Evolutionary conservation across 2,113 vertebrate genomes (phyloP).

Genomic region (Speoplatyrhinus poulsoni): DNA sequence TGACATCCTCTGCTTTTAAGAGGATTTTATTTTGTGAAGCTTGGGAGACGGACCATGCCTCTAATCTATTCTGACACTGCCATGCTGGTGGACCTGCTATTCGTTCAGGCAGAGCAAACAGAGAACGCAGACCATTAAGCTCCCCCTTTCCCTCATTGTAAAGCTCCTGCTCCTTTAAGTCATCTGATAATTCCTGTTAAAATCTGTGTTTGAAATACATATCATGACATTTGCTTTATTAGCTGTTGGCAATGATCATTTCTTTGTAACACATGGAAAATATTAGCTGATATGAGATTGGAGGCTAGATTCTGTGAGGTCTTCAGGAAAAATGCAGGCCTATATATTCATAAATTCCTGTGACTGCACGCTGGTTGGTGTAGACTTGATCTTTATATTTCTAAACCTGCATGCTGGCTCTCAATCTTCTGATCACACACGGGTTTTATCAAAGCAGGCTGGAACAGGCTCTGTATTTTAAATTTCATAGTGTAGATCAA

Average conservation of each 20-base stretch:
- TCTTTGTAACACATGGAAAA: slow-evolving; percentile 25
- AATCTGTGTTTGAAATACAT: slow-evolving; percentile 32
- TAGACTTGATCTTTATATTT: slow-evolving; percentile 57
- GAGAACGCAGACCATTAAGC: slow-evolving; percentile 5
- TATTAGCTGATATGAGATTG: slow-evolving; percentile 40
- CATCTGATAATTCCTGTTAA: slow-evolving; percentile 16
- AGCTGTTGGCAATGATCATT: slow-evolving; percentile 13
- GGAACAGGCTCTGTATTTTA: slow-evolving; percentile 61
- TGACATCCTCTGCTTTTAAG: slow-evolving; percentile 68
- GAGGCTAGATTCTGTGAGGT: slow-evolving; percentile 31
- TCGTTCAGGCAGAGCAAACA: slow-evolving; percentile 67
- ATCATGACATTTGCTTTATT: slow-evolving; percentile 23
- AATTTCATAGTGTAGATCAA: slow-evolving; percentile 52
- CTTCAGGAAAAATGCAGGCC: slow-evolving; percentile 20
- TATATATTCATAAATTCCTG: slow-evolving; percentile 50
- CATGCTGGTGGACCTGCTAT: slow-evolving; percentile 63
- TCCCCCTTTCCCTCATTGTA: not conserved
- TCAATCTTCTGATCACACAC: slow-evolving; percentile 58
- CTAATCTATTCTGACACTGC: slow-evolving; percentile 73
- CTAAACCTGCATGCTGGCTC: slow-evolving; percentile 62
- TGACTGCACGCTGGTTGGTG: slow-evolving; percentile 53
- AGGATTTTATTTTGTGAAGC: slow-evolving; percentile 69
- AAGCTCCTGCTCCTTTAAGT: slow-evolving; percentile 21
- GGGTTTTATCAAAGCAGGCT: slow-evolving; percentile 47
- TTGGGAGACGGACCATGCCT: slow-evolving; percentile 61